phyloP scores from a whole-genome alignment of 2,113 vertebrate species.

The Clupea harengus region DNA sequence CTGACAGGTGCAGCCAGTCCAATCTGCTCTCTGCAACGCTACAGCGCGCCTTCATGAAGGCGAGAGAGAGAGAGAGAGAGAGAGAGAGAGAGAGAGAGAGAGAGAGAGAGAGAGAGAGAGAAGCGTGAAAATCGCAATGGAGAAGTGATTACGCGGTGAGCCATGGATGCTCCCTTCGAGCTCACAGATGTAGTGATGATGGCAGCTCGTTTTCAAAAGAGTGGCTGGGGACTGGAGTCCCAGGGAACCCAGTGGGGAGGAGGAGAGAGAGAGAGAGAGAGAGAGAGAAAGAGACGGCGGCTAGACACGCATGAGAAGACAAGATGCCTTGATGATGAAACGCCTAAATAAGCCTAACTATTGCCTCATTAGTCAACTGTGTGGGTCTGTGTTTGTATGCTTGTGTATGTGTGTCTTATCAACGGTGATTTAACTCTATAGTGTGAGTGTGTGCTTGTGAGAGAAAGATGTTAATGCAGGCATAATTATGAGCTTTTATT shows the following conservation, averaged over 20 bases:
- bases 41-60: background rate
- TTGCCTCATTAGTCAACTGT: slow-evolving; percentile 24
- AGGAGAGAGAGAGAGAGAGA: background rate
- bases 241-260: background rate
- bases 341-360: slow-evolving; percentile 6
- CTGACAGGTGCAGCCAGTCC: slow-evolving; percentile 1
- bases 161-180: background rate
- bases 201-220: background rate
- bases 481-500: background rate
- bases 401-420: background rate
- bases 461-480: background rate
- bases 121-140: background rate
- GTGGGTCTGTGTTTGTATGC: slow-evolving; percentile 28
- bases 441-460: background rate
- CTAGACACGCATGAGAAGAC: background rate
- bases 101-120: background rate
- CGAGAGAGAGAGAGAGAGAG: background rate
- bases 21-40: background rate
- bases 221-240: slow-evolving; percentile 1
- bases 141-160: background rate
- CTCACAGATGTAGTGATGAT: slow-evolving; percentile 7
- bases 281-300: background rate
- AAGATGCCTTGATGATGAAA: slow-evolving; percentile 4
- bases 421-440: background rate
- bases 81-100: background rate